Percentiles rank a stretch among this genome's conserved stretches.
Evolutionary conservation across 2,797 vertebrate genomes (phyloP).

Genomic region (Propithecus deckenii): DNA sequence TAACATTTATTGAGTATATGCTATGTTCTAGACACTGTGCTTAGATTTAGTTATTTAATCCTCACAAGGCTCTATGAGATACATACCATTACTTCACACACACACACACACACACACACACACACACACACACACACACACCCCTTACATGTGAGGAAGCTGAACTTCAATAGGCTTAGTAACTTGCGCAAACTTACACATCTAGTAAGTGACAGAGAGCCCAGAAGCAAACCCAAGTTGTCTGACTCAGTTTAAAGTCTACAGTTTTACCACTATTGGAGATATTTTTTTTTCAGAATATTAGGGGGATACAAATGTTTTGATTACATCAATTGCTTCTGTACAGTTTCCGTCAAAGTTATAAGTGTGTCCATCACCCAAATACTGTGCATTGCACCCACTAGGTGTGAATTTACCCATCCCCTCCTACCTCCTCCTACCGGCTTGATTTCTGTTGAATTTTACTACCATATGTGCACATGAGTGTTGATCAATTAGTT

Average conservation of each 20-base stretch:
- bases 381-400: too few relatives aligned
- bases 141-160: background rate
- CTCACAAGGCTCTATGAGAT: background rate
- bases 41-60: conserved; percentile 4
- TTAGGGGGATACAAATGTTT: too few relatives aligned
- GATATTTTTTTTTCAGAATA: background rate
- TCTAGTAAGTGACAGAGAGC: background rate
- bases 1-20: background rate
- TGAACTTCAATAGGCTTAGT: background rate
- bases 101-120: background rate
- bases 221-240: background rate
- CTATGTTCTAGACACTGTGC: background rate
- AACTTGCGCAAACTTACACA: background rate
- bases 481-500: too few relatives aligned
- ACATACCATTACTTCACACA: background rate
- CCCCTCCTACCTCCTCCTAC: too few relatives aligned
- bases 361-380: too few relatives aligned
- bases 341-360: too few relatives aligned
- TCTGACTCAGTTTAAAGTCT: background rate
- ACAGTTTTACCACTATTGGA: background rate
- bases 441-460: too few relatives aligned
- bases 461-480: too few relatives aligned
- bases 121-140: too few relatives aligned
- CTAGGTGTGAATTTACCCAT: too few relatives aligned
- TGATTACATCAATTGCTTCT: too few relatives aligned